Conservation (phyloP, 2,888 invertebrate genomes). For the Selenia dentaria region DNA sequence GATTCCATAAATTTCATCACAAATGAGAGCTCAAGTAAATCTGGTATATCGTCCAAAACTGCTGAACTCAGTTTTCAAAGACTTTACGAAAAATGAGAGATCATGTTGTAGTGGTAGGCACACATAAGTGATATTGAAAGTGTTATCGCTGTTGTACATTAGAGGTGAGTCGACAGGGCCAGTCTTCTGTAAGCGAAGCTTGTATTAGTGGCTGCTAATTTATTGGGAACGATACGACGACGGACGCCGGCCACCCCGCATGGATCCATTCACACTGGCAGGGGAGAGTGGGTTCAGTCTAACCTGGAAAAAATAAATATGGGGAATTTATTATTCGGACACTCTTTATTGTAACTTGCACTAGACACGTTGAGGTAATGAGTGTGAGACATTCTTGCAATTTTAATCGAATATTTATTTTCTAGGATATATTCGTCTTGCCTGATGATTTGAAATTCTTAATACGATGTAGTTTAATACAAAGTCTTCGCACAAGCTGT, state of each 20-base stretch:
- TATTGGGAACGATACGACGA: slow-evolving; percentile 81
- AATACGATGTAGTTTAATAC: no score
- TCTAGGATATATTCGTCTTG: no score
- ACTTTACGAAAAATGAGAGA: slow-evolving; percentile 23
- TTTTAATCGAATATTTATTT: no score
- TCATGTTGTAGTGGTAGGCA: slow-evolving; percentile 42
- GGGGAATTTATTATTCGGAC: no score
- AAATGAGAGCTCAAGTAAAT: slow-evolving; percentile 41
- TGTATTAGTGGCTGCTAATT: slow-evolving; percentile 83
- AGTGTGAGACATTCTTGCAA: no score
- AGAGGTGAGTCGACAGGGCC: slow-evolving; percentile 77
- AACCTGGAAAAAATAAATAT: not conserved
- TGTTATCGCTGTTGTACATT: slow-evolving; percentile 80
- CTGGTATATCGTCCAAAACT: slow-evolving; percentile 32
- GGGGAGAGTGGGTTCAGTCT: slow-evolving; percentile 50
- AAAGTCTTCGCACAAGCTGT: no score
- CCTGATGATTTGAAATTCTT: no score
- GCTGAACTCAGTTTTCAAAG: slow-evolving; percentile 29
- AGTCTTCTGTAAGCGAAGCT: slow-evolving; percentile 80
- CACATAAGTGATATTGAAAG: slow-evolving; percentile 45
- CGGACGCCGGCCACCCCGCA: slow-evolving; percentile 82
- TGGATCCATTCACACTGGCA: slow-evolving; percentile 73
- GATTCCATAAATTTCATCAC: not conserved
- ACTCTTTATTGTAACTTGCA: no score
- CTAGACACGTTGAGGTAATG: no score